phyloP scores from a whole-genome alignment of 2,797 vertebrate species.

The Manis javanica region DNA sequence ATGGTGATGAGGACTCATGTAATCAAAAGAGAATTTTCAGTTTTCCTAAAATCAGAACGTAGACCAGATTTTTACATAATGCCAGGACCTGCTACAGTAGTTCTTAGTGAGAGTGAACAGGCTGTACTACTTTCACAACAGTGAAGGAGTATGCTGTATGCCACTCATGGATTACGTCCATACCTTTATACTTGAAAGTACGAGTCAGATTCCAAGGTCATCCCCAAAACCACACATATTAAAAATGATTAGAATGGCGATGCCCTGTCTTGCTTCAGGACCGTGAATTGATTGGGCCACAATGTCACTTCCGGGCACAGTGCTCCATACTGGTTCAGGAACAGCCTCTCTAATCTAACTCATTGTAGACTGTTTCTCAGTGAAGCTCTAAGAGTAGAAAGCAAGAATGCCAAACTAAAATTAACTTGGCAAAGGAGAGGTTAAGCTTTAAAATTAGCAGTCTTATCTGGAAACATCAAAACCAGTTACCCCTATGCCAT shows the following conservation, averaged over 20 bases:
- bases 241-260: neutral
- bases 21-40: neutral
- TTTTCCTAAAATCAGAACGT: neutral
- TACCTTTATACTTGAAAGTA: neutral
- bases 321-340: neutral
- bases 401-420: neutral
- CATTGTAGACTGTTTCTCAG: neutral
- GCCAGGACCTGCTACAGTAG: neutral
- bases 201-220: neutral
- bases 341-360: neutral
- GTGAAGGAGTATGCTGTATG: neutral
- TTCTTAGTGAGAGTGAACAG: neutral
- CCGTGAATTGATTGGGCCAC: neutral
- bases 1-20: neutral
- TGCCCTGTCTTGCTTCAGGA: neutral
- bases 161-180: neutral
- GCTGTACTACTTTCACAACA: neutral
- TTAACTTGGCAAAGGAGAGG: constrained; percentile 53
- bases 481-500: neutral
- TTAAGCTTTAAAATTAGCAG: constrained; percentile 66
- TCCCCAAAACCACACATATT: neutral
- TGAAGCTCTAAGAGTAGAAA: neutral
- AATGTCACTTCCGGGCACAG: neutral
- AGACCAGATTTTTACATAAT: neutral
- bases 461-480: constrained; percentile 58